phyloP scores from a whole-genome alignment of 2,888 invertebrate species.

The Seira sanloemensis region DNA sequence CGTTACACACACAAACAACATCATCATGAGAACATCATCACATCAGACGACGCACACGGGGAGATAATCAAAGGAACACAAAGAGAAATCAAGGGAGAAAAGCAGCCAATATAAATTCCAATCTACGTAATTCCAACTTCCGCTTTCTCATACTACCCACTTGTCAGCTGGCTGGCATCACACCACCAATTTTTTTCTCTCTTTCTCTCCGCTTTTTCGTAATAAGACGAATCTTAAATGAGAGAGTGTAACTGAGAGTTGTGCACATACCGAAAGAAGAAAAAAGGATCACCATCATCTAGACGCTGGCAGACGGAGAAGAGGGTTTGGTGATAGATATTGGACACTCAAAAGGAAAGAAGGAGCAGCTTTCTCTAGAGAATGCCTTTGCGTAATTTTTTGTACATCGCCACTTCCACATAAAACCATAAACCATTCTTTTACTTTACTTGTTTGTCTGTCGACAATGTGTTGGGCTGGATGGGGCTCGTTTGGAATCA shows the following conservation, averaged over 20 bases:
- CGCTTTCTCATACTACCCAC: conserved; percentile 20
- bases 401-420: not conserved
- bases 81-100: conserved; percentile 62
- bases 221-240: conserved; percentile 9
- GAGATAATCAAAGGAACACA: conserved; percentile 61
- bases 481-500: no score
- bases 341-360: conserved; percentile 48
- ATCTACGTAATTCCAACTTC: conserved; percentile 61
- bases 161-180: not conserved
- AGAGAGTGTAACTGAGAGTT: conserved; percentile 3
- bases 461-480: not conserved
- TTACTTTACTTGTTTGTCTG: conserved; percentile 12
- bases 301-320: not conserved
- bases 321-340: conserved; percentile 53
- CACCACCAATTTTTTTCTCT: conserved; percentile 24
- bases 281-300: conserved; percentile 39
- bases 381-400: conserved; percentile 12
- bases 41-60: conserved; percentile 49
- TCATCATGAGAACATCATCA: conserved; percentile 40
- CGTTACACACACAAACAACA: not conserved
- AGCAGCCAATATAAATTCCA: conserved; percentile 69
- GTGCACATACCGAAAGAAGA: conserved; percentile 7
- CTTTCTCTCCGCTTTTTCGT: conserved; percentile 5
- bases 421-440: not conserved
- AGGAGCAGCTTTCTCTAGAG: no score